Percentiles rank a stretch among this genome's conserved stretches.
Conservation (phyloP, 2,797 vertebrate genomes). For the Rhabdophis nuchalis region DNA sequence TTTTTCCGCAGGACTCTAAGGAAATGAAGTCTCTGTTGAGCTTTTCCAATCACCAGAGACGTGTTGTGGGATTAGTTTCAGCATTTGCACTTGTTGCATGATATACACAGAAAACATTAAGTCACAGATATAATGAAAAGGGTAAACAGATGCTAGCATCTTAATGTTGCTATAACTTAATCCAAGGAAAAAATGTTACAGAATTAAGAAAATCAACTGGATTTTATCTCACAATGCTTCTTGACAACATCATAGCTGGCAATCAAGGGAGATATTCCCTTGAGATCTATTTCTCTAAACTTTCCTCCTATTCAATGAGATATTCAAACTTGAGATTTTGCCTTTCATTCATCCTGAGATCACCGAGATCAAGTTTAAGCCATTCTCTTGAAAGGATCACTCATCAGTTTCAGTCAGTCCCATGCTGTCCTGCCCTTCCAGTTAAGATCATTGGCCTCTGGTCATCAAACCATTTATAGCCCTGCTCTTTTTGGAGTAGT, state of each 20-base stretch:
- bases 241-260: not conserved
- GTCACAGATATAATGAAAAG: not conserved
- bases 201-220: not conserved
- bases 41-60: too few relatives aligned
- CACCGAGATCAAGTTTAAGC: not conserved
- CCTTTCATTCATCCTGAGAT: not conserved
- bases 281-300: not conserved
- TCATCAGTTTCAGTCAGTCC: not conserved
- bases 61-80: not conserved
- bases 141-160: not conserved
- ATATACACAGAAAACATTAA: not conserved
- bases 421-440: not conserved
- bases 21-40: too few relatives aligned
- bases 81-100: not conserved
- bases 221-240: not conserved
- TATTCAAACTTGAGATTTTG: not conserved
- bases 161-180: not conserved
- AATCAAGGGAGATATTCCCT: not conserved
- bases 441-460: not conserved
- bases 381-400: not conserved
- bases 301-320: not conserved
- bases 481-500: not conserved
- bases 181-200: not conserved
- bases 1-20: too few relatives aligned
- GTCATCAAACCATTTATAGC: not conserved